phyloP scores from a whole-genome alignment of 1,140 invertebrate genomes.

The Apis florea region DNA sequence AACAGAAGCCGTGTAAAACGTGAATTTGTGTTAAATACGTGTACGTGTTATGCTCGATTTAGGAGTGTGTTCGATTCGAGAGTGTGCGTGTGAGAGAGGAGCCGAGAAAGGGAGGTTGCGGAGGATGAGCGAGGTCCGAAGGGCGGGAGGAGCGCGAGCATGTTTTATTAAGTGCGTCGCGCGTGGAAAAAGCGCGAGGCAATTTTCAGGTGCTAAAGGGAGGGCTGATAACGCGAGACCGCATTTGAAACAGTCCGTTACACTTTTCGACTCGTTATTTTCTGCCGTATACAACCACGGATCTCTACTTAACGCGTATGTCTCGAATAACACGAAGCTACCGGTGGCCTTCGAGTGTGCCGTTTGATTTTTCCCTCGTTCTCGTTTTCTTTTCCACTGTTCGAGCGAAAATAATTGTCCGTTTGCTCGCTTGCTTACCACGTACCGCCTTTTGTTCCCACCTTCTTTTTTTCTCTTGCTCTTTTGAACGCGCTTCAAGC shows the following conservation, averaged over 20 bases:
- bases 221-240: constrained; percentile 72
- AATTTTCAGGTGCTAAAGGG: constrained; percentile 76
- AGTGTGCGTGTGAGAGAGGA: constrained; percentile 42
- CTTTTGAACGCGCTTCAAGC: background rate
- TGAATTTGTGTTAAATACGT: constrained; percentile 42
- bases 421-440: background rate
- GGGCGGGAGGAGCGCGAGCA: constrained; percentile 64
- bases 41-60: too few relatives aligned
- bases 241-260: constrained; percentile 72
- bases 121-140: constrained; percentile 49
- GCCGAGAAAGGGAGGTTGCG: constrained; percentile 39
- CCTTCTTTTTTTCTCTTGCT: background rate
- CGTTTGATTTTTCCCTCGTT: constrained; percentile 22
- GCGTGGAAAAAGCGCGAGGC: constrained; percentile 72
- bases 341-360: constrained; percentile 15
- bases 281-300: constrained; percentile 31
- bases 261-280: constrained; percentile 68
- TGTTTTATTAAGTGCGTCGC: constrained; percentile 77
- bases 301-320: constrained; percentile 28
- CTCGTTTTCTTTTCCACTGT: background rate
- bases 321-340: background rate
- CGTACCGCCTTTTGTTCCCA: background rate
- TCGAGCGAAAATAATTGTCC: background rate
- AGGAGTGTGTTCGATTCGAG: constrained; percentile 22
- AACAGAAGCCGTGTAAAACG: constrained; percentile 48